Base-by-base conservation (phyloP, 2,113 vertebrate species). In the Gadus macrocephalus region DNA sequence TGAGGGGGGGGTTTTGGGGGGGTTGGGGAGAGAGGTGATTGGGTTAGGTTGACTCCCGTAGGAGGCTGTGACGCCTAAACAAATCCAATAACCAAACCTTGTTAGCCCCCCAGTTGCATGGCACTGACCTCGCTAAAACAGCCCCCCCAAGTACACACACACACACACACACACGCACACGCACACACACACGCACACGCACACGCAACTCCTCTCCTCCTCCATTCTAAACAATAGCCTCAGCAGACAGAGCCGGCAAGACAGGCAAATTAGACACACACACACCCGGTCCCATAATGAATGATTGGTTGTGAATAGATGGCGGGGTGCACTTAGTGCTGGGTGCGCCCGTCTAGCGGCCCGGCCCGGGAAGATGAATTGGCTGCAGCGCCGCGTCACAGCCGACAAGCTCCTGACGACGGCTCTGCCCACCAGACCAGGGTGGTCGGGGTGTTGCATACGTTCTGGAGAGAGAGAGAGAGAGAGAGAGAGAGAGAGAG, bases 61-160 rank as follows among this genome's bases (percentile, higher is more conserved):
- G 85, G 87, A 84, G 86, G 82, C 73, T 17, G 77, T 82, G 85
- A 87, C 81, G 87, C 88, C 86, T 81, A 89, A 91, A 90, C 88
- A 88, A 88, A 90, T 87, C 87, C 63, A 75, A 89, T 84, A 89
- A 88, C 82, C 85, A 85, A 88, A 86, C 89, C 88, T 88, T 82
- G 83, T 88, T 90, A 87, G 31, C 31, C 78, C 83, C 75, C 55
- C n/a, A 86, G 83, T 83, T 67, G 71, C 83, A 84, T 78, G 76
- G 76, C 78, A 66, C 78, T 56, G 69, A 74, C 77, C 85, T 73
- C 76, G 73, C 71, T 79, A 42, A 19, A 71, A 62, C n/a, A 35
- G 53, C 22, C 59, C 16, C 64, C 71, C 64, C 38, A 15, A 17
- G 70, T 76, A 16, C 59, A 56, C 15, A 56, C 14, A 17, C 55